Evolutionary conservation across 2,113 vertebrate species (phyloP).

Genomic region (Percopsis transmontana): DNA sequence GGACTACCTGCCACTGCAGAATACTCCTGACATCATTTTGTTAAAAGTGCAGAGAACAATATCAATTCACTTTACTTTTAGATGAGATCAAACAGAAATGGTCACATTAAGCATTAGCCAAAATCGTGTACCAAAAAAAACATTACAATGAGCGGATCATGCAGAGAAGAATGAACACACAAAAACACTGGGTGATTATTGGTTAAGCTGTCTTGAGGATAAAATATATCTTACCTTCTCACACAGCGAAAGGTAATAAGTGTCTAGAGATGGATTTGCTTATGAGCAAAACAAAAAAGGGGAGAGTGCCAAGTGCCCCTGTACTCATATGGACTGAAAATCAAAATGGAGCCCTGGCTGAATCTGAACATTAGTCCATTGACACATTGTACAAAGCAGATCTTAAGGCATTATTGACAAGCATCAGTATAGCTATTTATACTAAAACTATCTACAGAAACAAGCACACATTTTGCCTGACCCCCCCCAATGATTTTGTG

Average conservation of each 20-base stretch:
- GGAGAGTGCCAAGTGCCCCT: conserved; percentile 21
- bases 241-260: not conserved
- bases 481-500: conserved; percentile 47
- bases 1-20: conserved; percentile 9
- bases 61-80: conserved; percentile 37
- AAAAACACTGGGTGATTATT: conserved; percentile 4
- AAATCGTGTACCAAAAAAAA: conserved; percentile 20
- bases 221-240: not conserved
- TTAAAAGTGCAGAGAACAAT: conserved; percentile 48
- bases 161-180: not conserved
- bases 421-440: conserved; percentile 69
- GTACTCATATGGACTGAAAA: conserved; percentile 37
- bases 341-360: conserved; percentile 14
- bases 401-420: conserved; percentile 82
- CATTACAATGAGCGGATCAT: conserved; percentile 19
- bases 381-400: conserved; percentile 69
- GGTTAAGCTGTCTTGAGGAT: conserved; percentile 3
- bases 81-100: conserved; percentile 13
- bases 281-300: not conserved
- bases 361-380: conserved; percentile 45
- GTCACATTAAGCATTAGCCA: not conserved
- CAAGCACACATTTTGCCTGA: conserved; percentile 53
- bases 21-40: conserved; percentile 20
- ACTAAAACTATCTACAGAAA: conserved; percentile 67
- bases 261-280: conserved; percentile 13